Percentiles rank a stretch among this genome's conserved stretches.
Evolutionary conservation across 2,888 invertebrate genomes (phyloP).

Genomic region (Syrphus vitripennis): DNA sequence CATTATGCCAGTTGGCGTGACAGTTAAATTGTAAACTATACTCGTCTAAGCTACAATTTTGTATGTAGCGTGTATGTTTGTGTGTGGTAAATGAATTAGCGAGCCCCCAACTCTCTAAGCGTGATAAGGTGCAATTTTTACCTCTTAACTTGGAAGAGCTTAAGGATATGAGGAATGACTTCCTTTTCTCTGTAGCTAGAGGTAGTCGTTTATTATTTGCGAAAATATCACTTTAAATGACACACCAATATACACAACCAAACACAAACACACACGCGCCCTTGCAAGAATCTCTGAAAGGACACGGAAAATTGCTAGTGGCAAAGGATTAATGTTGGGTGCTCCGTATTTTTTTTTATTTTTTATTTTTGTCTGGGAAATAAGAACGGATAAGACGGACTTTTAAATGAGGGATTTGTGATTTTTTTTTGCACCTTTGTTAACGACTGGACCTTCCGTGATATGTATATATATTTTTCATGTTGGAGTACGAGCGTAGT

Average conservation of each 20-base stretch:
- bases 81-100: slow-evolving; percentile 53
- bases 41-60: not conserved
- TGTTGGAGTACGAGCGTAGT: not conserved
- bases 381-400: slow-evolving; percentile 32
- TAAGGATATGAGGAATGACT: slow-evolving; percentile 15
- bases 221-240: slow-evolving; percentile 69
- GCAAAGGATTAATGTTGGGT: slow-evolving; percentile 47
- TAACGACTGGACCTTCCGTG: slow-evolving; percentile 30
- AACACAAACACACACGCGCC: not conserved
- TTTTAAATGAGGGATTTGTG: slow-evolving; percentile 44
- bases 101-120: not conserved
- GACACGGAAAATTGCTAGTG: slow-evolving; percentile 37
- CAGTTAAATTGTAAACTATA: slow-evolving; percentile 60
- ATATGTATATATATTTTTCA: slow-evolving; percentile 32
- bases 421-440: slow-evolving; percentile 23
- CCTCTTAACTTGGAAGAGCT: slow-evolving; percentile 16
- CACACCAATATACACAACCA: not conserved
- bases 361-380: not conserved
- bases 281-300: not conserved
- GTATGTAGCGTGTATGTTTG: not conserved
- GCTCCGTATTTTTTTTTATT: not conserved
- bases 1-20: slow-evolving; percentile 70
- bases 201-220: slow-evolving; percentile 61
- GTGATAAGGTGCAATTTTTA: slow-evolving; percentile 67
- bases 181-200: slow-evolving; percentile 11